A percentile compares a stretch with the other conserved stretches of the same genome.
These are phyloP conservation scores for Amniataba percoides DNA, from an alignment of 2,797 vertebrate species.

Conservation along the genomic window DNA sequence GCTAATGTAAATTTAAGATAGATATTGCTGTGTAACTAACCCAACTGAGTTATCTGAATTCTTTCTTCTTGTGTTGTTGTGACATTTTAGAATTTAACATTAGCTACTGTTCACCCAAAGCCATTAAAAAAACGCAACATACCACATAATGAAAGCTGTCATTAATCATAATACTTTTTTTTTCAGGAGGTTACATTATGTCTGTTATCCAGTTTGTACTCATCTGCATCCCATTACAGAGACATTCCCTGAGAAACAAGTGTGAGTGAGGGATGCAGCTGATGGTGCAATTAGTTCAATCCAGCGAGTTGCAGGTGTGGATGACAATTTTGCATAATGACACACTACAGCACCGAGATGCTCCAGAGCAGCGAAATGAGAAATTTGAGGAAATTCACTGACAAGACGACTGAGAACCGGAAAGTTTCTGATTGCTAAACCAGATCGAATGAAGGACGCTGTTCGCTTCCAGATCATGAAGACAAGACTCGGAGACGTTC, in stretches of 20 bases:
- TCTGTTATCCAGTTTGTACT: conserved; percentile 10
- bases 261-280: conserved; percentile 28
- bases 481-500: conserved; percentile 45
- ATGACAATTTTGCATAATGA: conserved; percentile 53
- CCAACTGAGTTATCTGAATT: not conserved
- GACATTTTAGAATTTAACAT: not conserved
- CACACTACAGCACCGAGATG: conserved; percentile 5
- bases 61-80: not conserved
- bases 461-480: conserved; percentile 38
- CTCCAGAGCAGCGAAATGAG: conserved; percentile 32
- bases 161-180: not conserved
- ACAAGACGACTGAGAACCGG: conserved; percentile 42
- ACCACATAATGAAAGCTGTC: not conserved
- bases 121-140: not conserved
- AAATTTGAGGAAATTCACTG: conserved; percentile 41
- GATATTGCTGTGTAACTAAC: not conserved
- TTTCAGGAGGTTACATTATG: not conserved
- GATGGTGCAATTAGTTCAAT: conserved; percentile 52
- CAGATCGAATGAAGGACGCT: conserved; percentile 34
- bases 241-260: conserved; percentile 1
- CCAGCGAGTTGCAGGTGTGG: conserved; percentile 44
- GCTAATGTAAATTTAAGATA: not conserved
- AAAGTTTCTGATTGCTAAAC: conserved; percentile 45
- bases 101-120: not conserved
- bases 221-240: conserved; percentile 20